Evolutionary conservation across 2,797 vertebrate genomes (phyloP).

Genomic region (Calcarius lapponicus): DNA sequence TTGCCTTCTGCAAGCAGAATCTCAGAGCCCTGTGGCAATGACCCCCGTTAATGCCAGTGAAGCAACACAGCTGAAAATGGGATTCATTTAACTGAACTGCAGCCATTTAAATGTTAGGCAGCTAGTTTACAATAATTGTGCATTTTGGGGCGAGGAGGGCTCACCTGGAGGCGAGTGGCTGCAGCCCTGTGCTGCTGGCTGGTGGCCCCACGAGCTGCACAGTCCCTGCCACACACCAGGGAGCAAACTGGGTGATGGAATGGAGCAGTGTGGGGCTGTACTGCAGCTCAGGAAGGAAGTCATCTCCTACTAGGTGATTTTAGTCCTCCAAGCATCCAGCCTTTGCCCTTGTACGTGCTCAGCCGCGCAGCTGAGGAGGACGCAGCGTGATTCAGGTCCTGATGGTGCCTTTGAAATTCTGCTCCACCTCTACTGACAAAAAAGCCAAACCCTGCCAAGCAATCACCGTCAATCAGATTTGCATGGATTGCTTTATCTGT

Average conservation of each 20-base stretch:
- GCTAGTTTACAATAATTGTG: background rate
- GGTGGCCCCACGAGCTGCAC: background rate
- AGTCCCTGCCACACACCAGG: background rate
- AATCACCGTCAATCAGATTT: background rate
- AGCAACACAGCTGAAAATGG: background rate
- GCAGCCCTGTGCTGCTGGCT: background rate
- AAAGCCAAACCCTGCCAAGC: background rate
- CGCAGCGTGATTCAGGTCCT: background rate
- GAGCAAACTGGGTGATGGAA: background rate
- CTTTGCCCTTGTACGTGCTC: background rate
- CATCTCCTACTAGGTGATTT: background rate
- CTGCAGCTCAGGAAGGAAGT: background rate
- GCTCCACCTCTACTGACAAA: background rate
- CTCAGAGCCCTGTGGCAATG: background rate
- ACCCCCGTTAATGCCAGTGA: background rate
- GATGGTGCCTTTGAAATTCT: background rate
- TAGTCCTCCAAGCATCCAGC: background rate
- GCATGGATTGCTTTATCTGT: constrained; percentile 17
- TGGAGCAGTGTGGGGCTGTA: fast-evolving
- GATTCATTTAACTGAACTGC: background rate
- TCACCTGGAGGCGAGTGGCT: background rate
- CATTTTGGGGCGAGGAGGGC: fast-evolving
- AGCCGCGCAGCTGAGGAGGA: background rate
- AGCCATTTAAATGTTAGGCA: background rate
- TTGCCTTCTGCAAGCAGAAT: background rate